These are phyloP conservation scores for Anodontia alba DNA, from an alignment of 2,888 invertebrate genomes.

Conservation along the genomic window DNA sequence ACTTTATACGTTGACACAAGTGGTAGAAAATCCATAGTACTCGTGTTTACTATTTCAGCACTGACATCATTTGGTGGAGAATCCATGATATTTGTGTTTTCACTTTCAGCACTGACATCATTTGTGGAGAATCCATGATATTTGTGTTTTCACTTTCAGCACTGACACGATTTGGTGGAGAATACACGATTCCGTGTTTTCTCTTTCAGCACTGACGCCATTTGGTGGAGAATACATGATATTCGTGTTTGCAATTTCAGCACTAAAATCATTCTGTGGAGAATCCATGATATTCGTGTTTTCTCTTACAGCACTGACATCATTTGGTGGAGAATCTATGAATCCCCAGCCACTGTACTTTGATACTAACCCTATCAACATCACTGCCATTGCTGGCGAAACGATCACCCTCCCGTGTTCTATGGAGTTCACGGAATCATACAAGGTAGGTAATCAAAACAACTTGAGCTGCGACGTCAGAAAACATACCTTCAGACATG, in stretches of 20 bases:
- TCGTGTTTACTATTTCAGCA: neutral
- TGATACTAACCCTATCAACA: slow-evolving; percentile 61
- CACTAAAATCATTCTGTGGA: neutral
- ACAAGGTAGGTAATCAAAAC: slow-evolving; percentile 29
- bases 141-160: neutral
- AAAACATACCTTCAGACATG: too few species aligned
- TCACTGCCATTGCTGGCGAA: slow-evolving; percentile 60
- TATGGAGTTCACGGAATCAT: slow-evolving; percentile 43
- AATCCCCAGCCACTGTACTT: slow-evolving; percentile 41
- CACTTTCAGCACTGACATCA: neutral
- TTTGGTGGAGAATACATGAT: too few species aligned
- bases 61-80: neutral
- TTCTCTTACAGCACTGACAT: neutral
- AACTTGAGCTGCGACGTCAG: too few species aligned
- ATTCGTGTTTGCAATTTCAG: neutral
- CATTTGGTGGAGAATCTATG: neutral
- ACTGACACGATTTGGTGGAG: neutral
- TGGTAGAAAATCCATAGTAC: too few species aligned
- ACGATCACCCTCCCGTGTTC: slow-evolving; percentile 39
- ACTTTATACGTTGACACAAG: too few species aligned
- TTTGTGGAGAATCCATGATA: slow-evolving; percentile 6
- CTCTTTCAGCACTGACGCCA: slow-evolving; percentile 62
- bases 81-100: too few species aligned
- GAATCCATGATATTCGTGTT: too few species aligned
- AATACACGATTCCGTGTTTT: neutral